Conservation (phyloP, 2,797 vertebrate genomes). For the Psittacula echo region DNA sequence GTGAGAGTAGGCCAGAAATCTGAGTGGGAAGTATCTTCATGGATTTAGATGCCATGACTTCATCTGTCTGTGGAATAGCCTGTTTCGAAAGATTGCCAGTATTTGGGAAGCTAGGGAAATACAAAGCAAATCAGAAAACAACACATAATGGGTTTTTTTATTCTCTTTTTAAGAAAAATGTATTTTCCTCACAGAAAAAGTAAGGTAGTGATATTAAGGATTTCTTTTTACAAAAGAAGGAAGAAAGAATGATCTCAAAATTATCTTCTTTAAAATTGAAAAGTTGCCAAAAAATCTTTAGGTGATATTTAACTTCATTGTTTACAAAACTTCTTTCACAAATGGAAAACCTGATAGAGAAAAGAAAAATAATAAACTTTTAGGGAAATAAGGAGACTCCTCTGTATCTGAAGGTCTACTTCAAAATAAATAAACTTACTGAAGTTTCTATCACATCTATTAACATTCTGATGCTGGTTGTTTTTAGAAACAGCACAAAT, state of each 20-base stretch:
- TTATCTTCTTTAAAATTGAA: neutral
- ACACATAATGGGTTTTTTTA: neutral
- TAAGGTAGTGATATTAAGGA: neutral
- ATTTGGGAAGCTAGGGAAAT: neutral
- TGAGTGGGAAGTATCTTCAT: neutral
- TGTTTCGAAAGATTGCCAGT: neutral
- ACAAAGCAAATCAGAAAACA: neutral
- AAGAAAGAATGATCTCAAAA: neutral
- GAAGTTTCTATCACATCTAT: neutral
- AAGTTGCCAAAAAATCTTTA: neutral
- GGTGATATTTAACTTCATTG: neutral
- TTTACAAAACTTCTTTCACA: neutral
- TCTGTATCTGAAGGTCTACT: neutral
- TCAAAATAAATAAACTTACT: neutral
- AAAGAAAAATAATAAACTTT: neutral
- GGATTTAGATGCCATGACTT: neutral
- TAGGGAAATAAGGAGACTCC: neutral
- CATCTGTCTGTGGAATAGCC: neutral
- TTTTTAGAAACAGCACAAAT: neutral
- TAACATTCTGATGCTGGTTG: neutral
- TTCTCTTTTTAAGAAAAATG: neutral
- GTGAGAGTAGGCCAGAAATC: neutral
- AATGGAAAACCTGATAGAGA: neutral
- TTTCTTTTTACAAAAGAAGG: neutral
- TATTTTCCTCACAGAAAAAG: rapidly evolving